Conservation (phyloP, 1,140 invertebrate species). For the Apis florea region DNA sequence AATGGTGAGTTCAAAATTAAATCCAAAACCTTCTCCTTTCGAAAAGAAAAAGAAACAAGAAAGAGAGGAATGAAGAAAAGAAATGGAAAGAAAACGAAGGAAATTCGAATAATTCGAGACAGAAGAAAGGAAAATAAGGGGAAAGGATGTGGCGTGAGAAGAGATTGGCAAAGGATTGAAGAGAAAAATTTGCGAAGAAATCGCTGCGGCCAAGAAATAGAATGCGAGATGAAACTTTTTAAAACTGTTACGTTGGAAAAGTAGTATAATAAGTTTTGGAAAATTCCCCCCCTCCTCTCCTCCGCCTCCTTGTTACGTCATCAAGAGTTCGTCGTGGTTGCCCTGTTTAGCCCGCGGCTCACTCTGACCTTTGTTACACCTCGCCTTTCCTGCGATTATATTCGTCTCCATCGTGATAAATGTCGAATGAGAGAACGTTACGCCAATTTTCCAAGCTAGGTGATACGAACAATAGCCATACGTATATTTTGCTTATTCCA, state of each 20-base stretch:
- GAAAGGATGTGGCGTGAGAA: background rate
- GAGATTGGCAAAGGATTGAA: too few relatives aligned
- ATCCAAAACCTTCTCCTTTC: too few relatives aligned
- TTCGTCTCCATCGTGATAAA: background rate
- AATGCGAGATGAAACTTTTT: conserved; percentile 9
- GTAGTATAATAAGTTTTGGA: conserved; percentile 12
- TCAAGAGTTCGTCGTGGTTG: background rate
- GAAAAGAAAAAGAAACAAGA: background rate
- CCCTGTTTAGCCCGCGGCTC: background rate
- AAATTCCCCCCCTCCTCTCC: background rate
- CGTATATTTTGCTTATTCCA: too few relatives aligned
- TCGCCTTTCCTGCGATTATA: background rate
- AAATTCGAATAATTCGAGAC: background rate
- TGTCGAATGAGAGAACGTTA: background rate
- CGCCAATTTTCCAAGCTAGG: background rate
- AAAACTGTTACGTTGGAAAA: background rate
- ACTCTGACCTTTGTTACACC: background rate
- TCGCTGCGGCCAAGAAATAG: conserved; percentile 6
- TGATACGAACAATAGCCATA: too few relatives aligned
- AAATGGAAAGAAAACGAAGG: too few relatives aligned
- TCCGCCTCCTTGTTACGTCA: conserved; percentile 2
- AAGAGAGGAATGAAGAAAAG: background rate
- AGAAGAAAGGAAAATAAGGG: background rate
- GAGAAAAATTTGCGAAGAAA: conserved; percentile 1
- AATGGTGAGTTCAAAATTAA: too few relatives aligned